Conservation (phyloP, 2,888 invertebrate species). For the Gastracanthus pulcherrimus region DNA sequence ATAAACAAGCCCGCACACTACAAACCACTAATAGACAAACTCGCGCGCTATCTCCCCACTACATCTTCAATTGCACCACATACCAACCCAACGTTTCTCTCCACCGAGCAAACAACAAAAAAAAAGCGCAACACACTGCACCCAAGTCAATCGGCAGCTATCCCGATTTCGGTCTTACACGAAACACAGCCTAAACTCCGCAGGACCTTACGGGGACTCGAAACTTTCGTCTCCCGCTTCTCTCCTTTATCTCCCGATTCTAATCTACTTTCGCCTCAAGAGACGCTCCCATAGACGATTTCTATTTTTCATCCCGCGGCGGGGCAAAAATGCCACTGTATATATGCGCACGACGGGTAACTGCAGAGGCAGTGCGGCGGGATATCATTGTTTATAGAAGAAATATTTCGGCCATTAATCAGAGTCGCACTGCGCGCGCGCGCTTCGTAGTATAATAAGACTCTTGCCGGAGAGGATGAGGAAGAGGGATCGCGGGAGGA, state of each 20-base stretch:
- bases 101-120: not conserved
- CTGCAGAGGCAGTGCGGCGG: conserved; percentile 51
- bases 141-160: not conserved
- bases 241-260: conserved; percentile 59
- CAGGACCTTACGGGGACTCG: conserved; percentile 1
- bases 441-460: conserved; percentile 1
- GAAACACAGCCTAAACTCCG: not conserved
- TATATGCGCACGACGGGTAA: conserved; percentile 3
- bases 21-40: not conserved
- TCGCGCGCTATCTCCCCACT: not conserved
- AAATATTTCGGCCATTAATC: conserved; percentile 75
- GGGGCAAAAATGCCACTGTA: not conserved
- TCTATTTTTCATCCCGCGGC: conserved; percentile 50
- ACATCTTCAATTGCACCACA: conserved; percentile 21
- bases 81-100: not conserved
- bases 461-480: not conserved
- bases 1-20: conserved; percentile 1
- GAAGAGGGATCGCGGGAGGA: no score
- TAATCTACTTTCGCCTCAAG: conserved; percentile 57
- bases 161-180: not conserved
- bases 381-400: conserved; percentile 72
- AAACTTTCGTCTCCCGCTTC: not conserved
- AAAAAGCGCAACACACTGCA: not conserved
- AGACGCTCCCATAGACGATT: conserved; percentile 50
- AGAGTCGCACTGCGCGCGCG: conserved; percentile 62